A percentile compares a stretch with the other conserved stretches of the same genome.
These are phyloP conservation scores for Bufo gargarizans DNA, from an alignment of 2,113 vertebrate species.

Conservation along the genomic window DNA sequence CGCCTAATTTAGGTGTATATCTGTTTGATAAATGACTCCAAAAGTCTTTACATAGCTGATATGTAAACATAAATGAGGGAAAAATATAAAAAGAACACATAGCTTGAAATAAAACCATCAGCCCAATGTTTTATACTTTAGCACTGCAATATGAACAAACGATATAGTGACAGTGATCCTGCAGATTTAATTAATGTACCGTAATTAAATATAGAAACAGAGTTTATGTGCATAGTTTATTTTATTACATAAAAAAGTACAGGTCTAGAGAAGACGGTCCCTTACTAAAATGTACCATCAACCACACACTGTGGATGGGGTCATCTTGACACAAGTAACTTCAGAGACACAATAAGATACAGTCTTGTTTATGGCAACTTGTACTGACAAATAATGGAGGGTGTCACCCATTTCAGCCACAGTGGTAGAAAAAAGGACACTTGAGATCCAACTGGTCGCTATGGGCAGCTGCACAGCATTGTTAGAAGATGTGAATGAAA, in stretches of 20 bases:
- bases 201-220: slow-evolving; percentile 15
- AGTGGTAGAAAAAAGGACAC: neutral
- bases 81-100: too few species aligned
- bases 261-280: neutral
- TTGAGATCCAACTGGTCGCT: too few species aligned
- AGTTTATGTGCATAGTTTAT: slow-evolving; percentile 4
- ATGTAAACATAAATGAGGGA: too few species aligned
- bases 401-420: neutral
- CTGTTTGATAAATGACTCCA: too few species aligned
- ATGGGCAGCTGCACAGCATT: neutral
- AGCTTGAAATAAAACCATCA: too few species aligned
- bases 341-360: neutral
- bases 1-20: too few species aligned
- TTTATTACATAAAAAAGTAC: neutral
- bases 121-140: neutral
- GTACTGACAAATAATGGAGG: neutral
- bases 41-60: too few species aligned
- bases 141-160: neutral
- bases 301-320: neutral
- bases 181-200: neutral
- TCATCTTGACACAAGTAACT: neutral
- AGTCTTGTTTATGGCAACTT: neutral
- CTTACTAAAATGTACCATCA: neutral
- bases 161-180: neutral
- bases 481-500: neutral